Base-by-base conservation (phyloP, 37 sponge, comb jelly and placozoan species). In the Halichondria panicea region DNA sequence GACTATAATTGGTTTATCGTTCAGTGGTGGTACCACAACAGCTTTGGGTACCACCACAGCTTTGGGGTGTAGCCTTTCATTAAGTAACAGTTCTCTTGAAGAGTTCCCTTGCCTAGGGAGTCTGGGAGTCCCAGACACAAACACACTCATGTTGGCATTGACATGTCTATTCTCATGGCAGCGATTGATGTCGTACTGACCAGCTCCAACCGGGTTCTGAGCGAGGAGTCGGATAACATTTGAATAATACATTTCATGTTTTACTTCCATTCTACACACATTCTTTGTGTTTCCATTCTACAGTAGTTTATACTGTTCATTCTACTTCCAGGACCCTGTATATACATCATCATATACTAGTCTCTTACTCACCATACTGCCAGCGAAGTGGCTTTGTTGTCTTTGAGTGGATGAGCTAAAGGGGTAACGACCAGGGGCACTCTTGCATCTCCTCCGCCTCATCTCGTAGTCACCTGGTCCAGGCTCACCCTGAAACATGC, bases 141-240 rank as follows among this genome's bases (percentile, higher is more conserved):
- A 94, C 15, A 86, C 88, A 74, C 81, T 83, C n/a, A 21, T 42
- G 45, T 61, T 79, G 66, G 88, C 88, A 56, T 90, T 90, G 35
- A 7, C 41, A 52, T 87, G 81, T 53, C 84, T 84, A 27, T 19
- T 6, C 42, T 71, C 48, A 50, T 90, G 68, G 84, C 88, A 87
- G 4, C 81, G 84, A 31, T 81, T 48, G 19, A 90, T 54, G 57
- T 86, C 66, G 63, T 94, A 94, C 84, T 88, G 90, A 2, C 91
- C 95, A 28, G 82, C 77, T 18, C 91, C 95, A 33, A 94, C 91
- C 37, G 64, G 88, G 44, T 87, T 87, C 87, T 94, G 68, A 18
- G 70, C n/a, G n/a, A n/a, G n/a, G n/a, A n/a, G n/a, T n/a, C n/a
- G n/a, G n/a, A n/a, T n/a, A n/a, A n/a, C n/a, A n/a, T n/a, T n/a